These are phyloP conservation scores for Rhogogaster chlorosoma DNA, from an alignment of 2,888 invertebrate genomes.

Conservation along the genomic window DNA sequence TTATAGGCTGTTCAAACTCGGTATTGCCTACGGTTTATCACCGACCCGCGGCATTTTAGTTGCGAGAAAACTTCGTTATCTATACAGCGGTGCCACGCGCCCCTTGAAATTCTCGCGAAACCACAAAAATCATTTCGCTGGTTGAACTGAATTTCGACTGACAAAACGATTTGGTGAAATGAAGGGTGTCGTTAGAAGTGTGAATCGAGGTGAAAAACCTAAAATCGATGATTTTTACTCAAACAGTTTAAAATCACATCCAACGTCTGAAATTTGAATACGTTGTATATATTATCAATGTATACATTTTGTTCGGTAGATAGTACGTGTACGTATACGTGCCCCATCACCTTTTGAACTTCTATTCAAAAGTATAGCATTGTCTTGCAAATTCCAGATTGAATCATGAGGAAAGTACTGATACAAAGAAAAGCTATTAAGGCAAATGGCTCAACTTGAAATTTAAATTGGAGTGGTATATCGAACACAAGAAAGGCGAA, in stretches of 20 bases:
- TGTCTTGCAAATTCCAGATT: neutral
- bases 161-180: neutral
- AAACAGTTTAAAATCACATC: neutral
- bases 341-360: neutral
- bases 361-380: neutral
- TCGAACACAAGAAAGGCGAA: neutral
- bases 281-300: neutral
- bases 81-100: neutral
- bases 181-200: neutral
- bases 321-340: neutral
- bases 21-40: neutral
- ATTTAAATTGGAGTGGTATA: neutral
- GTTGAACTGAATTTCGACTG: neutral
- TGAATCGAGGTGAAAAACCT: neutral
- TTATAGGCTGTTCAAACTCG: neutral
- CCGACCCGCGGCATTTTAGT: neutral
- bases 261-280: neutral
- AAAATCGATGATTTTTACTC: neutral
- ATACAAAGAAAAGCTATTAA: neutral
- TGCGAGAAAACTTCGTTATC: neutral
- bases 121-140: neutral
- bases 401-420: neutral
- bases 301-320: neutral
- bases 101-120: neutral
- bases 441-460: neutral